Base-by-base conservation (phyloP, 2,113 vertebrate species). In the Andinoacara biseriatus region DNA sequence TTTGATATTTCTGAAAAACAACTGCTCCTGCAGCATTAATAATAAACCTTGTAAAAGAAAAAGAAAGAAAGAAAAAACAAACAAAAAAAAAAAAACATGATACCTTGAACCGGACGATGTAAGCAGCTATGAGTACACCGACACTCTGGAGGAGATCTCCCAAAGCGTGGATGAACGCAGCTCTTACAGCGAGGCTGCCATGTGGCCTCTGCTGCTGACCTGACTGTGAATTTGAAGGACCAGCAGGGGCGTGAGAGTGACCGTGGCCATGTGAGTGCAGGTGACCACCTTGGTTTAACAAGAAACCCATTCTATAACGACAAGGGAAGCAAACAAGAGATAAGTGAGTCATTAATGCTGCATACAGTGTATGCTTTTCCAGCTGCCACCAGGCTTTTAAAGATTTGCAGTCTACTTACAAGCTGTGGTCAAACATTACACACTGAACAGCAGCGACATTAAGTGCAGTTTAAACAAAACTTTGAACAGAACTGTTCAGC, bases 41-140 rank as follows among this genome's bases (percentile, higher is more conserved):
- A 52, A n/a, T n/a, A 31, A 72, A 72, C 13, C 5, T 18, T 18
- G 20, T 72, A 33, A 20, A 49, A 17, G 17, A 35, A 31, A 20
- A n/a, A 18, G 18, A 31, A 14, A 10, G 1, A 9, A 20, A 8
- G 29, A 11, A 24, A 17, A 35, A 31, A 2, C 2, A 10, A 60
- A 61, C 20, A 40, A 63, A 43, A 15, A 20, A 35, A 14, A 35
- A 35, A 3, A 43, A 43, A 3, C 18, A 7, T 18, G 2, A 35
- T 82, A 99, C 98, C 97, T 99, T 99, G 49, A 99, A 99, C 75
- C 98, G 96, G 88, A 99, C 97, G 74, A 99, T 95, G 88, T 99
- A 99, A 0, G 98, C 98, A 14, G 98, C 98, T 7, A 99, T 94
- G 1, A 99, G 97, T 54, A 99, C 98, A 1, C 98, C 98, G 1